Base-by-base conservation (phyloP, 2,797 vertebrate genomes). In the Tolypeutes matacus region DNA sequence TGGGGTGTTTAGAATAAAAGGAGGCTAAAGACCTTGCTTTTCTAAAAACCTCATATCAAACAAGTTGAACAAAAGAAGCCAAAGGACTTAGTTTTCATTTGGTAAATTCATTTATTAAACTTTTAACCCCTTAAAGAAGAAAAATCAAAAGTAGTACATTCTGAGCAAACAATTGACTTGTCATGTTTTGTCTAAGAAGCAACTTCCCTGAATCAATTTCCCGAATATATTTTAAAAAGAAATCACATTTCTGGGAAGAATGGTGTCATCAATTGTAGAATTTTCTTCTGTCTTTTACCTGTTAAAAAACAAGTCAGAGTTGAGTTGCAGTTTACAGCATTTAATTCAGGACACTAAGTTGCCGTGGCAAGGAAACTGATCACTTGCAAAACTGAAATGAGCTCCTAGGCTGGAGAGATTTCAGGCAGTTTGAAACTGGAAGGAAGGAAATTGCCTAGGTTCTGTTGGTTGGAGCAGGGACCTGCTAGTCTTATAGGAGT, bases 71-170 rank as follows among this genome's bases (percentile, higher is more conserved):
- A 29, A 39, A 64, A 14, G 5, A 86, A 80, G 3, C 29, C 76
- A 51, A 70, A 51, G 42, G 51, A 78, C 18, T 62, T 4, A 4
- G 0, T 70, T 93, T 29, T 10, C 39, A 2, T 34, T 64, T 93
- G 75, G 60, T 73, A 92, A 92, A 93, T 89, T 53, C 20, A 64
- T 29, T 82, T 95, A 69, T 8, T 64, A 58, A 58, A 90, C 3
- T 81, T 70, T 86, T 78, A 96, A 83, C 72, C 18, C 39, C 11
- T 80, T 84, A 72, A 95, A 62, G 12, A 94, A 96, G 51, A 95
- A 81, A 34, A 91, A 56, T n/a, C 81, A 17, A 85, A 96, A 77
- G 2, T 93, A 67, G 25, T 89, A 91, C 12, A 94, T 85, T 82
- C 39, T 56, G 23, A 65, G 75, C 36, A 56, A 93, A 96, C 95